Conservation (phyloP, 2,797 vertebrate species). For the Anguilla anguilla region DNA sequence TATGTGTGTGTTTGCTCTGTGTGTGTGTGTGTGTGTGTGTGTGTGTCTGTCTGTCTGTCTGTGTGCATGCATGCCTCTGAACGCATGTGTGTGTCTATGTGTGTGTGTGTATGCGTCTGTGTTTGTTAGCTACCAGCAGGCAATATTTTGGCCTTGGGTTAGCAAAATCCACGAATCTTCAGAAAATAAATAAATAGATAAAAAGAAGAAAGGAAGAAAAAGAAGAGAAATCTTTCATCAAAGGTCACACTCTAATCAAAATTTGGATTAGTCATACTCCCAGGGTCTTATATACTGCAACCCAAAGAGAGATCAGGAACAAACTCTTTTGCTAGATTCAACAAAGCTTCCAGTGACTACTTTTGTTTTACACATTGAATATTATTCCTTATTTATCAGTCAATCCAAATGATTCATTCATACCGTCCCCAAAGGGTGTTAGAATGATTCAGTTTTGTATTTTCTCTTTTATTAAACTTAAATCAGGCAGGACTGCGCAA, state of each 20-base stretch:
- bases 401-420: not conserved
- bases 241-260: conserved; percentile 2
- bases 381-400: not conserved
- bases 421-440: not conserved
- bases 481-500: not conserved
- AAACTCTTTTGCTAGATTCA: not conserved
- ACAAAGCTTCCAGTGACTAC: not conserved
- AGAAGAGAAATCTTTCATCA: not conserved
- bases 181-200: not conserved
- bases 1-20: not conserved
- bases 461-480: not conserved
- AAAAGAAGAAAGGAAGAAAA: not conserved
- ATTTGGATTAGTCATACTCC: conserved; percentile 1
- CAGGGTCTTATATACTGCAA: not conserved
- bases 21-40: conserved; percentile 15
- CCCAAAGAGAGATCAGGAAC: not conserved
- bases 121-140: not conserved
- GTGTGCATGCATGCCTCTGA: not conserved
- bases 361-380: not conserved
- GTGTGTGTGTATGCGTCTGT: not conserved
- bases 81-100: conserved; percentile 1
- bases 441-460: not conserved
- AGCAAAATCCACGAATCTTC: conserved; percentile 17
- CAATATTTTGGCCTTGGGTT: not conserved
- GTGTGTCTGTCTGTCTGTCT: not conserved